Base-by-base conservation (phyloP, 2,797 vertebrate species). In the Trachops cirrhosus region DNA sequence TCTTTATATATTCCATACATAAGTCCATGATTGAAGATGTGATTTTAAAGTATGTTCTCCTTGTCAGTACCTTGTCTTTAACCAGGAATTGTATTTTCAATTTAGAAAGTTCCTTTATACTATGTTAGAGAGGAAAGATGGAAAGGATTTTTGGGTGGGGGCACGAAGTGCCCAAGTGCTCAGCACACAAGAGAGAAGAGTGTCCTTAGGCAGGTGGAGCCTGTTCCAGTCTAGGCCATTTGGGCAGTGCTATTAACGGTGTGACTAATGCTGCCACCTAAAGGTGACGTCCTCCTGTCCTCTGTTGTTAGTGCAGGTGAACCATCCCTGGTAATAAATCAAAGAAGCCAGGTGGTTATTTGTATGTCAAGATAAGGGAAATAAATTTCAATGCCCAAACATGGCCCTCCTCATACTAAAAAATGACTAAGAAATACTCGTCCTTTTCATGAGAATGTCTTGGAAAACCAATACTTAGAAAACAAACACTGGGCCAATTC, bases 321-420 rank as follows among this genome's bases (percentile, higher is more conserved):
- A 97, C 94, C 97, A 91, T 97, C 88, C 96, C 82, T 92, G 97
- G 98, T 96, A 97, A 96, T 44, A 96, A 98, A 98, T 98, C 98
- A 98, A 98, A 98, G 92, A 80, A 96, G 94, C 95, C 29, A 64
- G 77, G 91, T 95, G 89, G 89, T 93, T 95, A 96, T 97, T 95
- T 96, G 77, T 96, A 92, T 34, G 89, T 97, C 10, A 86, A 97
- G 98, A 98, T 98, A 98, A 97, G 97, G 96, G 94, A 97, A 98
- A 98, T 94, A 97, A 97, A 98, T 98, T 98, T 97, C 97, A 93
- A 98, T 93, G 96, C 96, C 97, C 96, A 98, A 98, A 96, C 97
- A 94, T 74, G 95, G 92, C 96, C 94, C 96, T 97, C 97, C 93
- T 92, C 92, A 89, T 93, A 95, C 86, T 92, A 84, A 95, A 96